phyloP scores from a whole-genome alignment of 1,140 invertebrate species.

The Lucilia sericata region DNA sequence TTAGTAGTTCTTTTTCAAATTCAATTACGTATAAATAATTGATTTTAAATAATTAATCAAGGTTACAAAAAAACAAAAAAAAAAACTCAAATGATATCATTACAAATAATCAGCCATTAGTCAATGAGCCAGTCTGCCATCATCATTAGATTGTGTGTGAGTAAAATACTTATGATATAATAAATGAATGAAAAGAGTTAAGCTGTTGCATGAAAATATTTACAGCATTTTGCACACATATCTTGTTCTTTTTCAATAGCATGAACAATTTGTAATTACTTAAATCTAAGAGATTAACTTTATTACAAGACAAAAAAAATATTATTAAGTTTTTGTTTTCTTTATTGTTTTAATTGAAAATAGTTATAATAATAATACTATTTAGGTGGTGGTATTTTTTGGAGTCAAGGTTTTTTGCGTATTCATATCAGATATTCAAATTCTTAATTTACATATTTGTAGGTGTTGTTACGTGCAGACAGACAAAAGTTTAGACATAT shows the following conservation, averaged over 20 bases:
- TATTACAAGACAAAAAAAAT: background rate
- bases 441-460: conserved; percentile 14
- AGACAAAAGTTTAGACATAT: background rate
- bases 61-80: background rate
- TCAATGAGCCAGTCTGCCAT: background rate
- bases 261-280: background rate
- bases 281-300: background rate
- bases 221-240: background rate
- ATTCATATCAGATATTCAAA: background rate
- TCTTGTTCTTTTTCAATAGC: background rate
- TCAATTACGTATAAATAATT: conserved; percentile 13
- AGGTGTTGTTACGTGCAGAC: background rate
- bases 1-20: background rate
- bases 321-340: too few species aligned
- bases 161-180: too few species aligned
- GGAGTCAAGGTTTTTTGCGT: conserved; percentile 10
- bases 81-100: background rate
- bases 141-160: background rate
- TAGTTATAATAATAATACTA: background rate
- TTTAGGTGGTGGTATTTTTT: conserved; percentile 24
- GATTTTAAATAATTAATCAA: conserved; percentile 7
- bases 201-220: background rate
- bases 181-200: too few species aligned
- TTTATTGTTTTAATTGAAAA: background rate
- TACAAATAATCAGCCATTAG: conserved; percentile 16